Evolutionary conservation across 2,888 invertebrate species (phyloP), one percentile per base, ranked within the genome.

Genomic region (Taenaris catops): DNA sequence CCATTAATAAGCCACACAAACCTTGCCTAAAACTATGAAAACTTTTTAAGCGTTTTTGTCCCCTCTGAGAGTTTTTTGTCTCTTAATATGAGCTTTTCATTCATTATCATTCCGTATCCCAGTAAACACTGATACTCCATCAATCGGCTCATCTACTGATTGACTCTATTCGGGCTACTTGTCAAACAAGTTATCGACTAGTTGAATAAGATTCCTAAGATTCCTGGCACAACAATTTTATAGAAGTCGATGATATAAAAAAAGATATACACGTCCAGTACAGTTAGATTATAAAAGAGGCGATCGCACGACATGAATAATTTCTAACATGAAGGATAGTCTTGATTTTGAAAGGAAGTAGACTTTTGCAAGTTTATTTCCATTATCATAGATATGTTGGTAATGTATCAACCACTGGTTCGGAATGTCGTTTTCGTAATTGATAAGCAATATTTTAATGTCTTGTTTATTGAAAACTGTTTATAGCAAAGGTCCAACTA

Each of bases 31-130:
- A n/a, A n/a, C n/a, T n/a, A n/a, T n/a, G n/a, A n/a, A n/a, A n/a
- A n/a, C n/a, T n/a, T n/a, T n/a, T n/a, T n/a, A n/a, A n/a, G n/a
- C n/a, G n/a, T n/a, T n/a, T n/a, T n/a, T n/a, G n/a, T n/a, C n/a
- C n/a, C n/a, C n/a, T n/a, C n/a, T n/a, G n/a, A n/a, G n/a, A n/a
- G n/a, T n/a, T n/a, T n/a, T n/a, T n/a, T n/a, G n/a, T n/a, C n/a
- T n/a, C n/a, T n/a, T n/a, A n/a, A n/a, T n/a, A n/a, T n/a, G n/a
- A n/a, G n/a, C n/a, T n/a, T n/a, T n/a, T n/a, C 57, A 62, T 59
- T 65, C 65, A 70, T 80, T 70, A 73, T 71, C 65, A 76, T 80
- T 79, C 79, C 70, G 68, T 23, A 31, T 31, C 23, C 21, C 31
- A 23, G 60, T 60, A 65, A 70, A 61, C 59, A 59, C 54, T 53